These are phyloP conservation scores for Apotomis capreana DNA, from an alignment of 2,888 invertebrate species.

Conservation along the genomic window DNA sequence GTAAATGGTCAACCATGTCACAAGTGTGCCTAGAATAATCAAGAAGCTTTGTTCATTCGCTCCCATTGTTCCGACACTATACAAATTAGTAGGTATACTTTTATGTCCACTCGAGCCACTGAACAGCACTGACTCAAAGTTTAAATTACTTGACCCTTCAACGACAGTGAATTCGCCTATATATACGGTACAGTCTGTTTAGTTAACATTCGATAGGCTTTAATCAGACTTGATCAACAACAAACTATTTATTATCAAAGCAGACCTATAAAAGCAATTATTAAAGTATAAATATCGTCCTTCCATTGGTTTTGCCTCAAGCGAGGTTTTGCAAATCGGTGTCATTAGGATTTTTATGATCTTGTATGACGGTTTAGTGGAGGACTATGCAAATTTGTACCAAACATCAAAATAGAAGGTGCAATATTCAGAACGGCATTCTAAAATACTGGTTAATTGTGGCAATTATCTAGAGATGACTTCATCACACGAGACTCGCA, in stretches of 20 bases:
- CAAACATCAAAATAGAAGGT: slow-evolving; percentile 16
- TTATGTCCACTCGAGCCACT: neutral
- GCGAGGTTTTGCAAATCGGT: slow-evolving; percentile 52
- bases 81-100: slow-evolving; percentile 24
- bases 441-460: slow-evolving; percentile 15
- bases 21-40: slow-evolving; percentile 53
- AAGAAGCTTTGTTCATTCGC: slow-evolving; percentile 27
- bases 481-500: slow-evolving; percentile 21
- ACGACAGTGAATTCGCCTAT: slow-evolving; percentile 35
- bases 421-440: slow-evolving; percentile 17
- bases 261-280: slow-evolving; percentile 45
- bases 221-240: slow-evolving; percentile 53
- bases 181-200: slow-evolving; percentile 6
- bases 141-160: slow-evolving; percentile 41
- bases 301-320: slow-evolving; percentile 47
- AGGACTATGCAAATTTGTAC: slow-evolving; percentile 33
- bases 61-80: slow-evolving; percentile 41
- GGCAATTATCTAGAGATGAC: slow-evolving; percentile 26
- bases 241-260: slow-evolving; percentile 52
- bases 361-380: slow-evolving; percentile 45
- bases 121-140: slow-evolving; percentile 28
- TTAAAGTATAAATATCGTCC: slow-evolving; percentile 41
- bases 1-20: neutral
- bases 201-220: slow-evolving; percentile 31
- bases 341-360: slow-evolving; percentile 44